phyloP scores from a whole-genome alignment of 1,140 invertebrate species.

The Myzus persicae region DNA sequence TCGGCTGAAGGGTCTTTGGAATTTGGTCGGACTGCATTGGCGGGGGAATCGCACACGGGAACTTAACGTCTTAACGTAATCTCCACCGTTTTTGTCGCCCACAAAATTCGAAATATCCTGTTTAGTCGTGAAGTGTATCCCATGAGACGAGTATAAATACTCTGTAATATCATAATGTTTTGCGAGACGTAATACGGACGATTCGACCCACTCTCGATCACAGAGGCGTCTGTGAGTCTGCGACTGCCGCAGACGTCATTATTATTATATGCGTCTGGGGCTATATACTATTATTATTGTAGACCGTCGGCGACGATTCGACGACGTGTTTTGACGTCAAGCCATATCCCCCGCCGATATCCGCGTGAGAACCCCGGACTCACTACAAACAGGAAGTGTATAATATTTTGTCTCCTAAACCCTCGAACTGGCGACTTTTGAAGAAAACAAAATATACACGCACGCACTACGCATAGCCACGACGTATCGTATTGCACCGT shows the following conservation, averaged over 20 bases:
- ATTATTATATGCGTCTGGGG: background rate
- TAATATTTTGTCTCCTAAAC: background rate
- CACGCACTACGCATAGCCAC: background rate
- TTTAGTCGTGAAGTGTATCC: no score
- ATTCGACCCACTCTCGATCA: background rate
- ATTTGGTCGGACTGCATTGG: no score
- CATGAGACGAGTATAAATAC: no score
- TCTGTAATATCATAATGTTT: background rate
- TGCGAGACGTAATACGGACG: background rate
- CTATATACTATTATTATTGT: background rate
- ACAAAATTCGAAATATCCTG: no score
- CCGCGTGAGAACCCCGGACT: background rate
- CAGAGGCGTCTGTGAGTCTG: background rate
- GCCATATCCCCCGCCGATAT: background rate
- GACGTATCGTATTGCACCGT: background rate
- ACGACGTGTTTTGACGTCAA: background rate
- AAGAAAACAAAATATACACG: background rate
- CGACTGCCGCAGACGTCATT: background rate
- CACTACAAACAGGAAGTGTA: background rate
- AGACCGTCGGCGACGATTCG: background rate
- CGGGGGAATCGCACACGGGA: no score
- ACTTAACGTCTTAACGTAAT: no score
- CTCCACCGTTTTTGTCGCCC: no score
- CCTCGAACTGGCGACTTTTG: background rate
- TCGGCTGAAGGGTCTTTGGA: no score